These are phyloP conservation scores for Stenurella melanura DNA, from an alignment of 2,888 invertebrate genomes.

Conservation along the genomic window DNA sequence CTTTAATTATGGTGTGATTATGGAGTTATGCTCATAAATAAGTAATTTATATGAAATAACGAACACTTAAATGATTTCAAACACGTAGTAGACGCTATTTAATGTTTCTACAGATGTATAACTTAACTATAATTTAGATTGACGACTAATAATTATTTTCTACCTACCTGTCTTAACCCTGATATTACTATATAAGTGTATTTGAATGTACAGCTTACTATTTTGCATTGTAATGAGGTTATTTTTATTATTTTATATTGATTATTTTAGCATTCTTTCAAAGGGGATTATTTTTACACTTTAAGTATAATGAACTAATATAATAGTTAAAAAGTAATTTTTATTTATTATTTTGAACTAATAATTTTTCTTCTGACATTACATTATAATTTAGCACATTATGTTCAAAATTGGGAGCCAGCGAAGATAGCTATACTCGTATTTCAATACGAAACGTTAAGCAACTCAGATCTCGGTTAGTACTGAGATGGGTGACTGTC, in stretches of 20 bases:
- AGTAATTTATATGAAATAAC: slow-evolving; percentile 9
- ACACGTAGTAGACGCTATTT: background rate
- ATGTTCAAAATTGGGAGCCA: no score
- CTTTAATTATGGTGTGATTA: background rate
- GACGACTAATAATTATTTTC: slow-evolving; percentile 29
- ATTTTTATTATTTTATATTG: background rate
- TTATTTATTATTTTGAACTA: background rate
- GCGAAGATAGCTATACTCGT: no score
- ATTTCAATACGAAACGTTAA: no score
- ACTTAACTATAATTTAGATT: slow-evolving; percentile 9
- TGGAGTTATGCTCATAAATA: background rate
- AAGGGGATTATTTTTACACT: no score
- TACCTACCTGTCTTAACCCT: slow-evolving; percentile 15
- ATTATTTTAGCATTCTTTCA: background rate
- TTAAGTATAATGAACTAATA: background rate
- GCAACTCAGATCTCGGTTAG: no score
- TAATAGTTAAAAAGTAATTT: no score
- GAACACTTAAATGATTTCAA: slow-evolving; percentile 1
- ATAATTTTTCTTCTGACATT: background rate
- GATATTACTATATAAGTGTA: slow-evolving; percentile 19
- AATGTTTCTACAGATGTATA: slow-evolving; percentile 3
- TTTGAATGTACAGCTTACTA: slow-evolving; percentile 1
- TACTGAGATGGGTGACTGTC: no score
- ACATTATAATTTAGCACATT: no score
- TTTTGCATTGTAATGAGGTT: background rate